phyloP scores from a whole-genome alignment of 2,113 vertebrate genomes.

The Erythrocercus mccallii region DNA sequence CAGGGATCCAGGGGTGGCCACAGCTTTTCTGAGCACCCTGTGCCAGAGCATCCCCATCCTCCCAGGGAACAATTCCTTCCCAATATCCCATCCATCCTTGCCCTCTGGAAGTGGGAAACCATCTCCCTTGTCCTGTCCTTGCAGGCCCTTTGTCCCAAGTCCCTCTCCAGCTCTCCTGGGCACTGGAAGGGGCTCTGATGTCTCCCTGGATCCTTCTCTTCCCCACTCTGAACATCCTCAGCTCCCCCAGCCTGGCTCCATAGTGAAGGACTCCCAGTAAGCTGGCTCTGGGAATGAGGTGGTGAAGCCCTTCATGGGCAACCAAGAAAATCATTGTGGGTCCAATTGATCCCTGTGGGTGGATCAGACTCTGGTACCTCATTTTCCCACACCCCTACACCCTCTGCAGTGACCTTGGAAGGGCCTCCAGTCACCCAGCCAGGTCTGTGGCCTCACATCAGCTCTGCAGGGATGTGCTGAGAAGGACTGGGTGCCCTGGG shows the following conservation, averaged over 20 bases:
- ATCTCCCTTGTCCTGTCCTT: background rate
- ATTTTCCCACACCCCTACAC: background rate
- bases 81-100: accelerated
- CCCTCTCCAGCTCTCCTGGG: background rate
- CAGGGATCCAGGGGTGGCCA: background rate
- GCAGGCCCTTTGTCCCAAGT: accelerated
- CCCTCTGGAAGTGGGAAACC: background rate
- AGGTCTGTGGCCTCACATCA: background rate
- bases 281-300: background rate
- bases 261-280: background rate
- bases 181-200: accelerated
- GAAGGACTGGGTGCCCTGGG: background rate
- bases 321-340: background rate
- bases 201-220: background rate
- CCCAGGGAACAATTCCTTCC: accelerated
- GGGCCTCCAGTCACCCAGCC: background rate
- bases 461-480: background rate
- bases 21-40: background rate
- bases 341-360: background rate
- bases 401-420: background rate
- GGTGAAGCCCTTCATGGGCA: background rate
- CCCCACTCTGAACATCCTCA: background rate
- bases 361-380: background rate
- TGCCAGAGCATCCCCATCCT: background rate
- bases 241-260: background rate